These are phyloP conservation scores for Philaethria dido DNA, from an alignment of 2,888 invertebrate genomes.

Conservation along the genomic window DNA sequence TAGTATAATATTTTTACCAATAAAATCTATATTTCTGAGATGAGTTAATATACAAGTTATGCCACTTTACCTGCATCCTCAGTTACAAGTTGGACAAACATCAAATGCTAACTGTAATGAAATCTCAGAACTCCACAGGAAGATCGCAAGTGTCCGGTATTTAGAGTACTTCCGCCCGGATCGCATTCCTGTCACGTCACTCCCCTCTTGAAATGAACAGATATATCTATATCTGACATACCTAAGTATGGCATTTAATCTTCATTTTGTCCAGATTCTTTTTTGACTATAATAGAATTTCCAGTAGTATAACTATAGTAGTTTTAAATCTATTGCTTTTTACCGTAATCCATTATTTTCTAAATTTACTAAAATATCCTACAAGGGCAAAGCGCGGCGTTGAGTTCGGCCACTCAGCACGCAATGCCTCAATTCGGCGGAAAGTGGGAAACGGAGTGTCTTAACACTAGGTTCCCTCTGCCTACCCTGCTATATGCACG, in stretches of 20 bases:
- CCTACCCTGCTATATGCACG: too few species aligned
- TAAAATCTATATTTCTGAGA: too few species aligned
- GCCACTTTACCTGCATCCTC: not conserved
- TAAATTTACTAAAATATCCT: too few species aligned
- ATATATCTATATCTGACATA: constrained; percentile 22
- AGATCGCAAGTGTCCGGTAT: constrained; percentile 52
- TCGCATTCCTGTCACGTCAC: constrained; percentile 66
- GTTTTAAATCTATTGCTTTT: not conserved
- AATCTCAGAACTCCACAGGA: constrained; percentile 44
- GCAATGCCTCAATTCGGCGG: too few species aligned
- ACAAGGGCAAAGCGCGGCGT: too few species aligned
- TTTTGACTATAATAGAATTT: not conserved
- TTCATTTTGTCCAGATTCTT: constrained; percentile 10
- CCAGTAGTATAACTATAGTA: not conserved
- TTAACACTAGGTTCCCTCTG: too few species aligned
- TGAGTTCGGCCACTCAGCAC: too few species aligned
- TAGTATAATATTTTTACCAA: too few species aligned
- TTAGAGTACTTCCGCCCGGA: constrained; percentile 52
- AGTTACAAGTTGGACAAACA: not conserved
- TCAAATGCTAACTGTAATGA: constrained; percentile 31
- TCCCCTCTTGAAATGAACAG: constrained; percentile 40
- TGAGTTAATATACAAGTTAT: not conserved
- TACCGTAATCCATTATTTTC: too few species aligned
- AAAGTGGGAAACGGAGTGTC: too few species aligned
- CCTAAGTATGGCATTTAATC: constrained; percentile 12